Evolutionary conservation across 2,888 invertebrate species (phyloP).

Genomic region (Sisyra nigra): DNA sequence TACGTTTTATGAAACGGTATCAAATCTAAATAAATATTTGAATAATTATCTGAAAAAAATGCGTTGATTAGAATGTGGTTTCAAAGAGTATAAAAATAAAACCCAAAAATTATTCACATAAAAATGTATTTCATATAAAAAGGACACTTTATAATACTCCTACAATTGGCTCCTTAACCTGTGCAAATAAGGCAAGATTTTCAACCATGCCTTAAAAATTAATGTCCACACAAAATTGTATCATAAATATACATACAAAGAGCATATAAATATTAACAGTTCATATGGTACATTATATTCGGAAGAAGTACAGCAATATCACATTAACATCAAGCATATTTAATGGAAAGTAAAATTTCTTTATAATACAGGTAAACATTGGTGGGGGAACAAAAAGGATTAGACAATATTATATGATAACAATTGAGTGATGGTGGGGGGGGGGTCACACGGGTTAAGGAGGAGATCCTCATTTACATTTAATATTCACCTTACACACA

Average conservation of each 20-base stretch:
- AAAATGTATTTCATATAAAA: slow-evolving; percentile 7
- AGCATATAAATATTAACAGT: background rate
- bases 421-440: background rate
- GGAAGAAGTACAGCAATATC: background rate
- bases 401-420: background rate
- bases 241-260: background rate
- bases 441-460: slow-evolving; percentile 6
- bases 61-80: background rate
- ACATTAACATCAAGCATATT: slow-evolving; percentile 1
- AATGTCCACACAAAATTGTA: slow-evolving; percentile 3
- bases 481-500: slow-evolving; percentile 2
- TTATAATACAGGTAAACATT: background rate
- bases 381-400: background rate
- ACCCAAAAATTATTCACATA: slow-evolving; percentile 3
- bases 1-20: no score
- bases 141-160: slow-evolving; percentile 8
- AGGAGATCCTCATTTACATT: slow-evolving; percentile 6
- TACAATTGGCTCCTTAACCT: slow-evolving; percentile 7
- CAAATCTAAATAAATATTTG: no score
- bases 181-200: slow-evolving; percentile 3
- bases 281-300: background rate
- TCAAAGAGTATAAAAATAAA: background rate
- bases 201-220: background rate
- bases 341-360: background rate
- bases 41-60: no score